Percentiles rank a stretch among this genome's conserved stretches.
phyloP scores from a whole-genome alignment of 2,888 invertebrate genomes.

The Metallyticus violacea region DNA sequence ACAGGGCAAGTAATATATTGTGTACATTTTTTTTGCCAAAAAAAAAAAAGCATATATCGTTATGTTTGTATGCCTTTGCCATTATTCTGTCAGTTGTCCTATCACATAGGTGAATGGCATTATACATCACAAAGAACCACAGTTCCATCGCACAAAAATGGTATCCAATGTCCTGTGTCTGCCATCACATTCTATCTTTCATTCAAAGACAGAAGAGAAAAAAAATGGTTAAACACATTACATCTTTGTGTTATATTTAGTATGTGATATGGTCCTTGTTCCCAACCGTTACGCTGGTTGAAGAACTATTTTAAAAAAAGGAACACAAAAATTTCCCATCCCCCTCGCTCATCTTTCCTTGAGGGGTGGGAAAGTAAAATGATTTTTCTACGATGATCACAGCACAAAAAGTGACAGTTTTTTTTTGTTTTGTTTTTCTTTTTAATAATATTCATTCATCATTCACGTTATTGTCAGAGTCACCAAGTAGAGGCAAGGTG shows the following conservation, averaged over 20 bases:
- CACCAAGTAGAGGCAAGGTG: constrained; percentile 25
- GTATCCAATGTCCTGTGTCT: background rate
- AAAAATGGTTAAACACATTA: constrained; percentile 2
- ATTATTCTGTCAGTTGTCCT: constrained; percentile 1
- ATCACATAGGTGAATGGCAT: constrained; percentile 13
- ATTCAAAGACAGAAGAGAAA: background rate
- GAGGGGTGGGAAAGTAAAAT: constrained; percentile 3
- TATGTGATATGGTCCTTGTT: constrained; percentile 13
- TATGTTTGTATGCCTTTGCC: background rate
- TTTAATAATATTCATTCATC: constrained; percentile 33
- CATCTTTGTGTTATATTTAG: constrained; percentile 8
- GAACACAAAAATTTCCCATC: constrained; percentile 15
- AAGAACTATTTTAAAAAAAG: constrained; percentile 3
- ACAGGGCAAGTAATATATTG: constrained; percentile 17
- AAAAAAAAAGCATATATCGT: constrained; percentile 7
- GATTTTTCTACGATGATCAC: constrained; percentile 10
- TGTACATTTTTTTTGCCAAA: background rate
- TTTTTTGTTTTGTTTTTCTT: constrained; percentile 22
- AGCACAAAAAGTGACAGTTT: constrained; percentile 20
- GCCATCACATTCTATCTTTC: background rate
- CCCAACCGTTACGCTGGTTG: background rate
- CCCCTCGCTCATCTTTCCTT: background rate
- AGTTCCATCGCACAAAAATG: background rate
- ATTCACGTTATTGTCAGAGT: constrained; percentile 33
- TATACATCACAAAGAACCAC: constrained; percentile 5